Evolutionary conservation across 2,797 vertebrate species (phyloP), one percentile per base, ranked within the genome.

Genomic region (Megalops cyprinoides): DNA sequence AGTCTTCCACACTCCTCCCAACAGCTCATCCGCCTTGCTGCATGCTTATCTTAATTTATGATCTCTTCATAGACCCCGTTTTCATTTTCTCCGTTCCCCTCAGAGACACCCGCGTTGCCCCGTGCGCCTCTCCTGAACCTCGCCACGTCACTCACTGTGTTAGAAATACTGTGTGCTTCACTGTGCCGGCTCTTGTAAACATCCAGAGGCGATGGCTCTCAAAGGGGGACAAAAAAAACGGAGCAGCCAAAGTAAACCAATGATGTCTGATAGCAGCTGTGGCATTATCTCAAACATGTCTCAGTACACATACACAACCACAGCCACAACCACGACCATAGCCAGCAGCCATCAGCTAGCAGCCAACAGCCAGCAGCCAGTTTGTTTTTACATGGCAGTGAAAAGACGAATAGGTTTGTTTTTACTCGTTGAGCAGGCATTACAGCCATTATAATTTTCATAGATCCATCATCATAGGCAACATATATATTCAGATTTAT

Each of bases 31-130:
- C 34, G 34, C 69, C 34, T 2, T 34, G 69, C 69, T 23, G 39
- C 23, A 46, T 10, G 20, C 18, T 76, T 28, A 31, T 76, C 15
- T 6, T 14, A 53, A 37, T 37, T 34, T 20, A 20, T 10, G 42
- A 14, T 76, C n/a, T 15, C 74, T 0, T 20, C 25, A 18, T 53
- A 53, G 48, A 48, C n/a, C 23, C 25, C 18, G 4, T 51, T 53
- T 76, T 76, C 74, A 53, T 20, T 74, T 37, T 1, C 46, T 49
- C n/a, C 46, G 4, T 20, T 58, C 71, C n/a, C 44, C 71, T 74
- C 44, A 1, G 4, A 31, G 44, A 49, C 46, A n/a, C 10, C 53
- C 49, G 31, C 74, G 12, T 6, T 37, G 15, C 28, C 48, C 28
- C 25, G 25, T 14, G 28, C 44, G 42, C n/a, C 74, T 51, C 49